Evolutionary conservation across 1,140 invertebrate species (phyloP).

Genomic region (Drosophila pruinosa): DNA sequence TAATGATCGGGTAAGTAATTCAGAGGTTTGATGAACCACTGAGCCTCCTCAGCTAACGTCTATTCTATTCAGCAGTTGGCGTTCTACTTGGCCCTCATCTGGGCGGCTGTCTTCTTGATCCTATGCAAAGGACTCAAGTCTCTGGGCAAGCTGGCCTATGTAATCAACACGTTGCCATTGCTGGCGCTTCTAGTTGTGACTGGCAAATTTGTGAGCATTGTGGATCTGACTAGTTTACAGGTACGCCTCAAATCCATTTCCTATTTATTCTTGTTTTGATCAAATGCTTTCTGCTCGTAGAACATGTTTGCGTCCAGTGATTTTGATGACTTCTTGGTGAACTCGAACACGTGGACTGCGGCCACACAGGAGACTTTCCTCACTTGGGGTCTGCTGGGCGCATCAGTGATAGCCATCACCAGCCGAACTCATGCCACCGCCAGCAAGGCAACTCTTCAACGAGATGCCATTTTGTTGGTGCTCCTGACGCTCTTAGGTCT

Average conservation of each 20-base stretch:
- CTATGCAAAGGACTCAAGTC: conserved; percentile 94
- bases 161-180: conserved; percentile 63
- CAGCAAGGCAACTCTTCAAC: conserved; percentile 87
- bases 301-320: conserved; percentile 90
- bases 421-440: conserved; percentile 86
- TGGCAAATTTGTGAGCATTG: conserved; percentile 65
- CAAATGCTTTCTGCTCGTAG: conserved; percentile 73
- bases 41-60: conserved; percentile 3
- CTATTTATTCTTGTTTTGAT: too few species aligned
- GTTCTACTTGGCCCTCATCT: conserved; percentile 94
- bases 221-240: conserved; percentile 66
- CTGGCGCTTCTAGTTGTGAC: conserved; percentile 57
- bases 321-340: conserved; percentile 93
- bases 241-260: too few species aligned
- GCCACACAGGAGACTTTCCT: conserved; percentile 94
- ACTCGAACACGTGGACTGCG: conserved; percentile 93
- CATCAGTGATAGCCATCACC: conserved; percentile 91
- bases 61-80: conserved; percentile 87
- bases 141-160: conserved; percentile 89
- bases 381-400: conserved; percentile 94
- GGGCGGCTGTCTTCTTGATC: conserved; percentile 95
- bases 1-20: conserved; percentile 72
- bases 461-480: conserved; percentile 91
- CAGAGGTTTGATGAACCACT: neutral
- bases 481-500: conserved; percentile 90